Conservation (phyloP, 2,888 invertebrate genomes). For the Charanyca ferruginea region DNA sequence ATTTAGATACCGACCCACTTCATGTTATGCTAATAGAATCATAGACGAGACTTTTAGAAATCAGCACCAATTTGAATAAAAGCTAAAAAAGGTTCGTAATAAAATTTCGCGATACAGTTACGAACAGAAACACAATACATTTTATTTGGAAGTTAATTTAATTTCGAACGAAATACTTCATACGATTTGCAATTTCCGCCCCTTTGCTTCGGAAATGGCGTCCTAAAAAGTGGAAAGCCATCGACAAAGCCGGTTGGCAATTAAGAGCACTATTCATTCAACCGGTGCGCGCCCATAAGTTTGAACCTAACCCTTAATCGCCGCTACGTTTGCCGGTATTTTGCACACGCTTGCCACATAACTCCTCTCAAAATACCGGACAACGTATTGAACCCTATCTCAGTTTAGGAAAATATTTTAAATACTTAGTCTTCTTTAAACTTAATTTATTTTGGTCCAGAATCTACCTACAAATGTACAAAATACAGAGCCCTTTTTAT, state of each 20-base stretch:
- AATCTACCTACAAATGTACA: slow-evolving; percentile 8
- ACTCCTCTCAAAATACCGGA: slow-evolving; percentile 56
- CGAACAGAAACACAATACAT: slow-evolving; percentile 35
- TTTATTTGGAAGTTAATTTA: slow-evolving; percentile 58
- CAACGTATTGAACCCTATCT: slow-evolving; percentile 55
- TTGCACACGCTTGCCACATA: slow-evolving; percentile 62
- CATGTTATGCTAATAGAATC: slow-evolving; percentile 10
- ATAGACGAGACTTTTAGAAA: slow-evolving; percentile 15
- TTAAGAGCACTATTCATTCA: slow-evolving; percentile 70
- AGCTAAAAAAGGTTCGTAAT: neutral
- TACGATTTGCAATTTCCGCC: slow-evolving; percentile 64
- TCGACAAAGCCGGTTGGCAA: slow-evolving; percentile 68
- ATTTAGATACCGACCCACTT: slow-evolving; percentile 6
- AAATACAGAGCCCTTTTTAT: slow-evolving; percentile 23
- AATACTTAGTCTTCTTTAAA: slow-evolving; percentile 23
- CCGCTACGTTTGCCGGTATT: slow-evolving; percentile 59
- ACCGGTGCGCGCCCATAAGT: slow-evolving; percentile 66
- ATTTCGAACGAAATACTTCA: slow-evolving; percentile 54
- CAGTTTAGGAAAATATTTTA: slow-evolving; percentile 31
- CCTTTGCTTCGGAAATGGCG: slow-evolving; percentile 56
- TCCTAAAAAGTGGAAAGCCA: slow-evolving; percentile 67
- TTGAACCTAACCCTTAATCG: slow-evolving; percentile 65
- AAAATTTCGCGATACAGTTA: slow-evolving; percentile 11
- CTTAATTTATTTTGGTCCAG: slow-evolving; percentile 13
- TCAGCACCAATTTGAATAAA: neutral